These are phyloP conservation scores for Drosophila persimilis DNA, from an alignment of 1,140 invertebrate species.

Conservation along the genomic window DNA sequence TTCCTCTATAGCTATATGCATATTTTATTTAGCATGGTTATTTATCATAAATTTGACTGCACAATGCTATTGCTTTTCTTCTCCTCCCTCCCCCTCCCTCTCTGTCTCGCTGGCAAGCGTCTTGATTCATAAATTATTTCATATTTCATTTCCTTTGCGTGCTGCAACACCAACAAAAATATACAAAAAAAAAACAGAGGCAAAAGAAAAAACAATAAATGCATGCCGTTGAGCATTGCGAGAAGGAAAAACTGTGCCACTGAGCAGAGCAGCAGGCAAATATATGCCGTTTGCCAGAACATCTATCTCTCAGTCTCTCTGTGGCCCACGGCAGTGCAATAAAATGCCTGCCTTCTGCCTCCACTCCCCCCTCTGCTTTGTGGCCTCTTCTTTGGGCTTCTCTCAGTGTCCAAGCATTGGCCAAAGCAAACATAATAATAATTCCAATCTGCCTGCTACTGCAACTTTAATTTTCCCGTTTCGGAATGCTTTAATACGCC, in stretches of 20 bases:
- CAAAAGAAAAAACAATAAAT: conserved; percentile 34
- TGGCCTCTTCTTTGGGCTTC: too few species aligned
- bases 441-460: conserved; percentile 26
- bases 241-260: neutral
- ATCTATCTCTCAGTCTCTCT: conserved; percentile 3
- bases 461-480: conserved; percentile 41
- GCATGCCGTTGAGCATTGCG: conserved; percentile 26
- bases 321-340: conserved; percentile 51
- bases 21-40: conserved; percentile 20
- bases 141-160: conserved; percentile 72
- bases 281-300: conserved; percentile 6
- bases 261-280: conserved; percentile 1
- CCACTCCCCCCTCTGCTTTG: conserved; percentile 1
- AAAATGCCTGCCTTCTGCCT: conserved; percentile 35
- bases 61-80: conserved; percentile 25
- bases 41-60: conserved; percentile 47
- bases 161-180: conserved; percentile 35
- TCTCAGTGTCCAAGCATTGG: conserved; percentile 24
- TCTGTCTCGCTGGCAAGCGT: conserved; percentile 9
- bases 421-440: conserved; percentile 68
- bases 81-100: neutral
- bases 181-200: neutral
- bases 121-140: conserved; percentile 70
- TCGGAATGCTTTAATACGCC: conserved; percentile 16
- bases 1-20: neutral